These are phyloP conservation scores for Lamprotornis superbus DNA, from an alignment of 2,113 vertebrate genomes.

Conservation along the genomic window DNA sequence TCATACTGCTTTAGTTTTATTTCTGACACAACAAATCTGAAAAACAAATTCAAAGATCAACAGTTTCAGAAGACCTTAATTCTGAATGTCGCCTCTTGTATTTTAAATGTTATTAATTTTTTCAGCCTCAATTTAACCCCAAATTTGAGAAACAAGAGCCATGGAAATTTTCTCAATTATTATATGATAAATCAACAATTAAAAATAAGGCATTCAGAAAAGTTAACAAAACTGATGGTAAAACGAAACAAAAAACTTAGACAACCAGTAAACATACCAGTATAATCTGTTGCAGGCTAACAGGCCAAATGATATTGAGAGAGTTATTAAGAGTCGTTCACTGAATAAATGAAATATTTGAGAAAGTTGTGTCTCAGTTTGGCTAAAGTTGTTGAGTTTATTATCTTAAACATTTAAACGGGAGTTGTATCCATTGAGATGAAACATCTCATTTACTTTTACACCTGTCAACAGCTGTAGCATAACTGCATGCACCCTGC, in stretches of 20 bases:
- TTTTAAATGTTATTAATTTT: neutral
- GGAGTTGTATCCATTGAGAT: neutral
- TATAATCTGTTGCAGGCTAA: neutral
- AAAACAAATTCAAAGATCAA: neutral
- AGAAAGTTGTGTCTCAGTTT: neutral
- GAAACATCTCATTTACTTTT: conserved; percentile 28
- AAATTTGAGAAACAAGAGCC: neutral
- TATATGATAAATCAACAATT: neutral
- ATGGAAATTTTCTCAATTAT: neutral
- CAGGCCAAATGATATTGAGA: neutral
- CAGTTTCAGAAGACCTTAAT: neutral
- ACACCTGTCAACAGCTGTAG: neutral
- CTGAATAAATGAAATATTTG: neutral
- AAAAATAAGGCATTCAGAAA: neutral
- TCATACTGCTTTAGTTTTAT: neutral
- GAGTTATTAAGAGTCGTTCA: neutral
- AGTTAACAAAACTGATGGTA: neutral
- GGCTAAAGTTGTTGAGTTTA: neutral
- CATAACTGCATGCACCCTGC: neutral
- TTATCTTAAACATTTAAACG: conserved; percentile 15
- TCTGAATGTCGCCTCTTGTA: neutral
- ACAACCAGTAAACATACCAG: neutral
- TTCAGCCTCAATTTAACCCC: neutral
- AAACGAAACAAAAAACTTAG: neutral
- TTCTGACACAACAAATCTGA: neutral